Percentiles rank a stretch among this genome's conserved stretches.
phyloP scores from a whole-genome alignment of 2,797 vertebrate species.

The Brachymystax lenok region DNA sequence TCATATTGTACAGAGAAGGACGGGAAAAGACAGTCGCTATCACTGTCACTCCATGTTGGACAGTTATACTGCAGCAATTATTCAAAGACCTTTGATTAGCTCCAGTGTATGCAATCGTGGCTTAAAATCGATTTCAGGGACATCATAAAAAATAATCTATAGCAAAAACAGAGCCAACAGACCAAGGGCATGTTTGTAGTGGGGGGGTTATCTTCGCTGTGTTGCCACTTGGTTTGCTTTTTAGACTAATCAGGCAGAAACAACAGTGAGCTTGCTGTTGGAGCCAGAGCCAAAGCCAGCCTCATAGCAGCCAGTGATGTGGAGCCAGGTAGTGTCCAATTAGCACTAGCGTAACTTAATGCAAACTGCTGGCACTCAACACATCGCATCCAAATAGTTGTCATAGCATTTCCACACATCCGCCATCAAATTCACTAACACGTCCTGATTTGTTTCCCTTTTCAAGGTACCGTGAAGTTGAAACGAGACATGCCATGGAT shows the following conservation, averaged over 20 bases:
- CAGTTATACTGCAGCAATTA: conserved; percentile 75
- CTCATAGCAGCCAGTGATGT: conserved; percentile 73
- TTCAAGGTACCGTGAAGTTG: conserved; percentile 72
- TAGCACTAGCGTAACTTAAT: conserved; percentile 78
- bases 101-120: conserved; percentile 73
- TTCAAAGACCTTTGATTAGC: conserved; percentile 78
- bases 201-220: conserved; percentile 39
- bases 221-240: conserved; percentile 43
- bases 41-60: conserved; percentile 62
- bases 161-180: conserved; percentile 66
- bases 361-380: conserved; percentile 75
- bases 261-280: conserved; percentile 68
- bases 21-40: conserved; percentile 45
- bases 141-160: conserved; percentile 72
- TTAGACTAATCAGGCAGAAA: conserved; percentile 77
- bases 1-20: conserved; percentile 57
- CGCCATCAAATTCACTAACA: conserved; percentile 71
- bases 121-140: conserved; percentile 80
- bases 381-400: conserved; percentile 73
- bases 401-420: conserved; percentile 75
- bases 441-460: conserved; percentile 77
- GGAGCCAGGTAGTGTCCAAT: conserved; percentile 81
- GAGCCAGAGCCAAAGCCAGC: conserved; percentile 54
- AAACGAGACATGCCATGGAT: conserved; percentile 72
- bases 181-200: conserved; percentile 64